These are phyloP conservation scores for Calliphora vomitoria DNA, from an alignment of 2,888 invertebrate species.

Conservation along the genomic window DNA sequence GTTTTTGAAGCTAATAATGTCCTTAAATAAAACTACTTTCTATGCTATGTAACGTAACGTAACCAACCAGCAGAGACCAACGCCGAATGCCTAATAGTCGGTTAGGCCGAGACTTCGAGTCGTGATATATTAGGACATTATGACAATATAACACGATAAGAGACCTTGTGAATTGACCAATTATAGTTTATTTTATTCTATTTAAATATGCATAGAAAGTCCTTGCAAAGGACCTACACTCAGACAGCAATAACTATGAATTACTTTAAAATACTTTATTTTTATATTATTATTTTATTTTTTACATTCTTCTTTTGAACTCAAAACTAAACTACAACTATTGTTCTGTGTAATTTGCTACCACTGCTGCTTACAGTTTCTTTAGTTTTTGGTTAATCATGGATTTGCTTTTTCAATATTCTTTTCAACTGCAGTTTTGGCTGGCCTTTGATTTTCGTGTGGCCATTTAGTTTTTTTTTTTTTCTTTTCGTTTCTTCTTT, in stretches of 20 bases:
- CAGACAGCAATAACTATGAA: background rate
- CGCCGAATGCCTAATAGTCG: too few species aligned
- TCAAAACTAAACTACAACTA: background rate
- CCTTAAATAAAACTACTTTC: too few species aligned
- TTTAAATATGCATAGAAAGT: constrained; percentile 28
- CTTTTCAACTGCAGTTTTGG: constrained; percentile 4
- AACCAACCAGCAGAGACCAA: too few species aligned
- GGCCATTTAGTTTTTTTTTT: background rate
- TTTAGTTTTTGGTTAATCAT: constrained; percentile 57
- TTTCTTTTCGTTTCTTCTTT: background rate
- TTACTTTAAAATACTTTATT: constrained; percentile 1
- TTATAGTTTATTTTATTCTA: background rate
- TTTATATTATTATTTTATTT: background rate
- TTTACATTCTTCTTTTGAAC: background rate
- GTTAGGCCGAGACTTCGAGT: too few species aligned
- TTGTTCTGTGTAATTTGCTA: constrained; percentile 27
- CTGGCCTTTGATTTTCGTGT: constrained; percentile 36
- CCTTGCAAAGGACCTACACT: background rate
- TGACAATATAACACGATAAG: too few species aligned
- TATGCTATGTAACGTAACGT: too few species aligned
- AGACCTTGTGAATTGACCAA: too few species aligned
- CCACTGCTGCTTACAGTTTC: background rate
- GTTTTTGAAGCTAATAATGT: too few species aligned
- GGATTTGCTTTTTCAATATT: constrained; percentile 51
- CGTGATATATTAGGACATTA: too few species aligned